These are phyloP conservation scores for Pyrgus malvae DNA, from an alignment of 2,888 invertebrate species.

Conservation along the genomic window DNA sequence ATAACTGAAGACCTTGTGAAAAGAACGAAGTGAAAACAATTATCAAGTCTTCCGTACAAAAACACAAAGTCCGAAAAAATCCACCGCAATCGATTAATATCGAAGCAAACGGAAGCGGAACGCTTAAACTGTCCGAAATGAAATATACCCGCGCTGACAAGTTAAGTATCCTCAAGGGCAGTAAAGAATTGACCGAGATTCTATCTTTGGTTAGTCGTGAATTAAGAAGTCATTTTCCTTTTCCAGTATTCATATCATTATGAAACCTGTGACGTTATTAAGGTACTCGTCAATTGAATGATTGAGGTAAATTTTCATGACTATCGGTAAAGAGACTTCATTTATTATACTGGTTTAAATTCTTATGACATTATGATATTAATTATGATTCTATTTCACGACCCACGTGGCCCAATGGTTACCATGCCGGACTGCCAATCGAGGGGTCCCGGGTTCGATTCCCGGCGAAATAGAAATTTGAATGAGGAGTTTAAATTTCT, in stretches of 20 bases:
- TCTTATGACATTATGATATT: too few relatives aligned
- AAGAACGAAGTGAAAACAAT: constrained; percentile 8
- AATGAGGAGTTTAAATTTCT: too few relatives aligned
- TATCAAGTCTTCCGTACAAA: constrained; percentile 16
- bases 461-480: too few relatives aligned
- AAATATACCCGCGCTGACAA: constrained; percentile 60
- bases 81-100: constrained; percentile 17
- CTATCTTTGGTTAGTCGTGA: constrained; percentile 40
- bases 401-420: too few relatives aligned
- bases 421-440: too few relatives aligned
- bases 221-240: constrained; percentile 37
- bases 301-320: too few relatives aligned
- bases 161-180: constrained; percentile 46
- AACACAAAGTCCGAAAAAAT: constrained; percentile 11
- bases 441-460: too few relatives aligned
- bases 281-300: too few relatives aligned
- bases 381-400: too few relatives aligned
- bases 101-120: constrained; percentile 28
- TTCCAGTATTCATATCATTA: not conserved
- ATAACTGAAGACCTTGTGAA: too few relatives aligned
- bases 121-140: constrained; percentile 42
- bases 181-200: constrained; percentile 29
- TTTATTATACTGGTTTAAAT: too few relatives aligned
- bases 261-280: not conserved
- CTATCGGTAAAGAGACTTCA: too few relatives aligned